Conservation (phyloP, 2,888 invertebrate genomes). For the Pyralis farinalis region DNA sequence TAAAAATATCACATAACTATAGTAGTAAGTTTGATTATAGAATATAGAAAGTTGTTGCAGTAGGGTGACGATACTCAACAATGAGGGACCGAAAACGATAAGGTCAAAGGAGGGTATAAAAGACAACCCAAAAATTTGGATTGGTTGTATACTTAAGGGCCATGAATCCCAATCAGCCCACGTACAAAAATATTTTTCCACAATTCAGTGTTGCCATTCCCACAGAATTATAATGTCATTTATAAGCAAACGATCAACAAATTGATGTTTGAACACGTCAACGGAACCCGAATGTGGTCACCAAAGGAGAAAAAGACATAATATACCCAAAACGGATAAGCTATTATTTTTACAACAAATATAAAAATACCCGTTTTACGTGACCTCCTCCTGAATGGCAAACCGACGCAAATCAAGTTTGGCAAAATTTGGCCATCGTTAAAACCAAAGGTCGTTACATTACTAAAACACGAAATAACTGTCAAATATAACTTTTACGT, state of each 20-base stretch:
- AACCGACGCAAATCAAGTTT: conserved; percentile 5
- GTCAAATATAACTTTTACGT: background rate
- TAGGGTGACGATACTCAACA: too few relatives aligned
- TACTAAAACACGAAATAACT: background rate
- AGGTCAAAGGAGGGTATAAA: too few relatives aligned
- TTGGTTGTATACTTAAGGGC: too few relatives aligned
- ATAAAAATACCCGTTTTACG: conserved; percentile 11
- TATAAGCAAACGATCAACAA: conserved; percentile 20
- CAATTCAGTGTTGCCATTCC: background rate
- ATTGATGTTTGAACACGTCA: conserved; percentile 30
- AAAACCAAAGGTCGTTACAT: conserved; percentile 1
- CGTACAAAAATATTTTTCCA: background rate
- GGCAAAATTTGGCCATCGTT: conserved; percentile 1
- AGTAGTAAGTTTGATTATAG: too few relatives aligned
- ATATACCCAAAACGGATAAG: conserved; percentile 28
- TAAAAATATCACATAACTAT: too few relatives aligned
- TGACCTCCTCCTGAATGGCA: conserved; percentile 9
- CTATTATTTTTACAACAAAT: conserved; percentile 9
- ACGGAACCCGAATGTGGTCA: conserved; percentile 18
- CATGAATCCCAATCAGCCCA: too few relatives aligned
- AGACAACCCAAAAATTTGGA: too few relatives aligned
- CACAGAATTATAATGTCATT: conserved; percentile 5
- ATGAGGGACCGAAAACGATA: too few relatives aligned
- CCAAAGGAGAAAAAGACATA: conserved; percentile 31
- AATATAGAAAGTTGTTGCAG: too few relatives aligned